Conservation (phyloP, 2,797 vertebrate species). For the Hydrolagus colliei region DNA sequence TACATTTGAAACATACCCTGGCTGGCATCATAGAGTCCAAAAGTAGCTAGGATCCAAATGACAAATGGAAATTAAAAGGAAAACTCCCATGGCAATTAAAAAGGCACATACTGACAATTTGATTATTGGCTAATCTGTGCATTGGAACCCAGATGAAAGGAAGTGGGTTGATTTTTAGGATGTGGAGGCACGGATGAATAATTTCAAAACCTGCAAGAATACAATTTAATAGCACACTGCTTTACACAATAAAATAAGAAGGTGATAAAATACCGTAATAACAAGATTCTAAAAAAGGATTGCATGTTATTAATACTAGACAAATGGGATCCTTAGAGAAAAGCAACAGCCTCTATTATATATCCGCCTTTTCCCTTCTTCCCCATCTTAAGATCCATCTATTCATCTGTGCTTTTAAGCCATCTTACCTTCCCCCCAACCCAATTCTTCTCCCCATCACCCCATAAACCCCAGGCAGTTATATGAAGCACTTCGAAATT, state of each 20-base stretch:
- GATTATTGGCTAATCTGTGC: not conserved
- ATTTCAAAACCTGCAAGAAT: not conserved
- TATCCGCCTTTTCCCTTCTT: too few species aligned
- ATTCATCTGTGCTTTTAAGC: too few species aligned
- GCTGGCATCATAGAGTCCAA: not conserved
- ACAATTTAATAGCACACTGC: not conserved
- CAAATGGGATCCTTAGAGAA: too few species aligned
- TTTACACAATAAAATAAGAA: not conserved
- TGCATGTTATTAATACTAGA: not conserved
- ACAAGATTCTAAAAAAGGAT: too few species aligned
- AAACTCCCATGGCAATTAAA: not conserved
- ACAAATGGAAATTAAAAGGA: not conserved
- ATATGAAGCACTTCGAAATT: too few species aligned
- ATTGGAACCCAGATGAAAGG: not conserved
- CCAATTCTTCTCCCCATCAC: too few species aligned
- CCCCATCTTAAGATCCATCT: too few species aligned
- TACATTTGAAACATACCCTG: not conserved
- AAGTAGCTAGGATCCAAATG: not conserved
- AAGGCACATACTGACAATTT: not conserved
- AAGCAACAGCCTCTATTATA: too few species aligned
- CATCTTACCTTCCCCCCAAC: too few species aligned
- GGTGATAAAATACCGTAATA: not conserved
- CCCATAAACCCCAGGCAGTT: too few species aligned
- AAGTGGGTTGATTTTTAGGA: not conserved
- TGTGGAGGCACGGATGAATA: not conserved